Evolutionary conservation across 1,140 invertebrate species (phyloP), one percentile per base, ranked within the genome.

Genomic region (Lithobius niger): DNA sequence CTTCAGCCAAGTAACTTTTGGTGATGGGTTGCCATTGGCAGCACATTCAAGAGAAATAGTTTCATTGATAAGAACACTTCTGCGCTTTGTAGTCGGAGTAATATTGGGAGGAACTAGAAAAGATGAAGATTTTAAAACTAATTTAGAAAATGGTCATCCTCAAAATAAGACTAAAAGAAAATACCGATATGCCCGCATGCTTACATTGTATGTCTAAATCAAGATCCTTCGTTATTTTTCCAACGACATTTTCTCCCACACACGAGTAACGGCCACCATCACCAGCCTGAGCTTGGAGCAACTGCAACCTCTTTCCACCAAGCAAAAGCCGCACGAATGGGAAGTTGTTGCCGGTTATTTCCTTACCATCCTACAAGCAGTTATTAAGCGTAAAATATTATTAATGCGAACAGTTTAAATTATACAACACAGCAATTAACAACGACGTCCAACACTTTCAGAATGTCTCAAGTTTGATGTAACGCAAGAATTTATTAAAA

Each of bases 1-100:
- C 61, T 72, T 74, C 0, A 74, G 60, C 73, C 73, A 74, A 18
- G 63, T 66, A 10, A 74, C 66, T 3, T 55, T 62, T 0, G 72
- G 71, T 54, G 57, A 56, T 15, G 63, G 63, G 18, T 60, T 64
- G 25, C 72, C 72, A 54, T 68, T 67, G 6, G 72, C 72, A 22
- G 63, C 68, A 57, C 72, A 74, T 49, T 69, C 61, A 13, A 74
- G 53, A 24, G 27, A 27, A 4, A 61, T 13, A 19, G 27, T 28
- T 13, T 44, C 47, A 26, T 36, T 45, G 47, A 57, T 54, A 25
- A 21, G 26, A 4, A 60, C 27, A 25, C 10, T 18, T 27, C 52
- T 16, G 4, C 43, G 28, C 28, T 25, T 16, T 27, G 24, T 16
- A 24, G 22, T 15, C 13, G 44, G 49, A 47, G 52, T 27, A 56